Percentiles rank a stretch among this genome's conserved stretches.
phyloP scores from a whole-genome alignment of 2,888 invertebrate species.

The Blomia tropicalis region DNA sequence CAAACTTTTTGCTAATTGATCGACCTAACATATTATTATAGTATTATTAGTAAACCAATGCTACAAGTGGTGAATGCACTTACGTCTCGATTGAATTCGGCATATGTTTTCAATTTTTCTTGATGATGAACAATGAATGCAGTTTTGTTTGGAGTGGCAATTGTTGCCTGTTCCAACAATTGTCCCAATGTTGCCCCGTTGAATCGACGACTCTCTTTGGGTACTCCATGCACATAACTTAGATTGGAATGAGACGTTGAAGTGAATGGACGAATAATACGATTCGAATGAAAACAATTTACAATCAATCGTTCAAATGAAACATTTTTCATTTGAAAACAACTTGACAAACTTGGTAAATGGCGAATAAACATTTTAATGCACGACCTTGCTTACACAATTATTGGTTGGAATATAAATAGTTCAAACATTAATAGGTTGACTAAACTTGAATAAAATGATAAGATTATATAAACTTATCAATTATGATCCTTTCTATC shows the following conservation, averaged over 20 bases:
- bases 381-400: no score
- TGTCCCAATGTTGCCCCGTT: not conserved
- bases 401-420: no score
- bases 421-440: no score
- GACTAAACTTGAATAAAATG: no score
- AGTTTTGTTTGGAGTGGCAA: constrained; percentile 33
- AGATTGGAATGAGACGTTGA: not conserved
- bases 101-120: constrained; percentile 20
- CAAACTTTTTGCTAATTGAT: constrained; percentile 54
- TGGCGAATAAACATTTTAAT: not conserved
- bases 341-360: not conserved
- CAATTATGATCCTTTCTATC: no score
- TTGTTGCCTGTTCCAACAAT: not conserved
- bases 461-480: no score
- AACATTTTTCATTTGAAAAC: not conserved
- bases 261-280: no score
- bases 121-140: constrained; percentile 14
- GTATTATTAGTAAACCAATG: no score
- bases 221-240: constrained; percentile 1
- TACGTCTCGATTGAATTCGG: constrained; percentile 21
- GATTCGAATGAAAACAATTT: not conserved
- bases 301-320: not conserved
- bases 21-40: constrained; percentile 41
- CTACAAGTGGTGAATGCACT: no score
- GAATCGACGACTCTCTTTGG: not conserved